A percentile compares a stretch with the other conserved stretches of the same genome.
Evolutionary conservation across 2,113 vertebrate genomes (phyloP).

Genomic region (Aldabrachelys gigantea): DNA sequence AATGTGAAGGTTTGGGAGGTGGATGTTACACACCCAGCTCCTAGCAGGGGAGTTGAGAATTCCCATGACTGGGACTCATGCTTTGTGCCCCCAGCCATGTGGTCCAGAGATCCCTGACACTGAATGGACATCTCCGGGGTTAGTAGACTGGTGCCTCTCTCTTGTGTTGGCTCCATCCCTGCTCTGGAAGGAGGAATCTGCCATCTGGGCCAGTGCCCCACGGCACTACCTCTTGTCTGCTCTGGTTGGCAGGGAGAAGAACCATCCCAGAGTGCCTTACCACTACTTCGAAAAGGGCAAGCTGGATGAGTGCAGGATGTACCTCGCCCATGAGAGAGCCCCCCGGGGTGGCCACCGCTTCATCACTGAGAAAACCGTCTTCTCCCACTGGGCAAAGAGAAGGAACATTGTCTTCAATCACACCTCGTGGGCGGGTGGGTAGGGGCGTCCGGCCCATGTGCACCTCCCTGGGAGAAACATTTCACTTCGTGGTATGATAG

Average conservation of each 20-base stretch:
- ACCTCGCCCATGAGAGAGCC: slow-evolving; percentile 86
- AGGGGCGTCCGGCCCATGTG: not conserved
- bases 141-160: not conserved
- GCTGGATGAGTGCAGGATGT: slow-evolving; percentile 90
- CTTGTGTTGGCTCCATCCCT: not conserved
- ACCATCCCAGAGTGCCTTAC: slow-evolving; percentile 86
- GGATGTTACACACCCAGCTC: not conserved
- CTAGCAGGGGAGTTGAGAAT: not conserved
- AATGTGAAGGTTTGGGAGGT: not conserved
- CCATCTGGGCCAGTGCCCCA: not conserved
- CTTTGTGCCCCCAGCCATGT: not conserved
- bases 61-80: not conserved
- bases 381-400: slow-evolving; percentile 90
- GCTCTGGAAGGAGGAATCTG: too few relatives aligned
- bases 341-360: slow-evolving; percentile 89
- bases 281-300: slow-evolving; percentile 91
- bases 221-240: not conserved
- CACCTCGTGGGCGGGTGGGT: slow-evolving; percentile 81
- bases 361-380: slow-evolving; percentile 95
- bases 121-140: not conserved
- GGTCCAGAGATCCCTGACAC: not conserved
- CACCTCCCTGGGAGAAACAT: too few relatives aligned
- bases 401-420: slow-evolving; percentile 86
- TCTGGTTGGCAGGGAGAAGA: slow-evolving; percentile 65
- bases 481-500: too few relatives aligned